A percentile compares a stretch with the other conserved stretches of the same genome.
Conservation (phyloP, 2,888 invertebrate species). For the Leucophenga maculata region DNA sequence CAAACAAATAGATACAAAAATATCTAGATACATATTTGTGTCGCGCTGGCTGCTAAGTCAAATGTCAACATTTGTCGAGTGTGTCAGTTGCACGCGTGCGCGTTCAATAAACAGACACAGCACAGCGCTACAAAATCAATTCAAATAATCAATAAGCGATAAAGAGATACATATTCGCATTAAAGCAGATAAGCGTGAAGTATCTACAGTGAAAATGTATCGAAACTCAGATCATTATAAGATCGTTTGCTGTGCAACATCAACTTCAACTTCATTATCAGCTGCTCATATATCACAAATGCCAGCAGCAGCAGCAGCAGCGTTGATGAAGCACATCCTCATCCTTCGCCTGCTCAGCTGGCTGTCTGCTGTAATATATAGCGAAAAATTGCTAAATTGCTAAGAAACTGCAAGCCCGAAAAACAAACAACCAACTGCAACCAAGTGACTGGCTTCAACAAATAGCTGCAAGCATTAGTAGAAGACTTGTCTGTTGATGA, state of each 20-base stretch:
- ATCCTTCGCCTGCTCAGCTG: slow-evolving; percentile 27
- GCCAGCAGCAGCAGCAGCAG: neutral
- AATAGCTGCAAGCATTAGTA: slow-evolving; percentile 59
- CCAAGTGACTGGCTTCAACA: slow-evolving; percentile 21
- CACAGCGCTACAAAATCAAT: slow-evolving; percentile 49
- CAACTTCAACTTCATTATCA: no score
- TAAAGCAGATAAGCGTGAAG: neutral
- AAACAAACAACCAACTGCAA: slow-evolving; percentile 16
- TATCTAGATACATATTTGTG: neutral
- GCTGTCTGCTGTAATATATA: slow-evolving; percentile 47
- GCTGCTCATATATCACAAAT: neutral
- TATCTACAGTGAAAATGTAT: no score
- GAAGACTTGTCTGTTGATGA: slow-evolving; percentile 23
- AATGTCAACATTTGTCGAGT: slow-evolving; percentile 60
- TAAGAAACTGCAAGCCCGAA: slow-evolving; percentile 45
- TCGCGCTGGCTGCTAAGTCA: slow-evolving; percentile 15
- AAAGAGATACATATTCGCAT: slow-evolving; percentile 32
- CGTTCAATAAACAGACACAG: slow-evolving; percentile 42
- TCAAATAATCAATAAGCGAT: slow-evolving; percentile 36
- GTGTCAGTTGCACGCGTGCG: slow-evolving; percentile 57
- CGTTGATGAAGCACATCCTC: neutral
- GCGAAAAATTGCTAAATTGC: slow-evolving; percentile 44
- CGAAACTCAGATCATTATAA: no score
- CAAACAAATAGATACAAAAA: slow-evolving; percentile 2
- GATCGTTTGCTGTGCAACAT: no score